Base-by-base conservation (phyloP, 2,797 vertebrate genomes). In the Typhlichthys subterraneus region DNA sequence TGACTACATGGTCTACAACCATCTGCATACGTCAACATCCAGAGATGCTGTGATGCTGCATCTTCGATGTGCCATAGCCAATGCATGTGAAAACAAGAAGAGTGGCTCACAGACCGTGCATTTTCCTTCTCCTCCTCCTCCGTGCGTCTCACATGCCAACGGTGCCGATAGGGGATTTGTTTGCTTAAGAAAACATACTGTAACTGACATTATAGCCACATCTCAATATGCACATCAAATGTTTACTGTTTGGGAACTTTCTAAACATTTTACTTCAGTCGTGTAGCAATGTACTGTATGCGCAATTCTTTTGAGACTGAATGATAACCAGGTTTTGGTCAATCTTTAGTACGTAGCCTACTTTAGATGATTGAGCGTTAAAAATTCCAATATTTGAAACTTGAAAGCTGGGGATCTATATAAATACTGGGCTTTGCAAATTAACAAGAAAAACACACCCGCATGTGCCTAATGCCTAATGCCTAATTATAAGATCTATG, bases 401-500 rank as follows among this genome's bases (percentile, higher is more conserved):
- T 82, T 59, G 47, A 77, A 70, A 75, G 79, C 85, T 83, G 57
- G 73, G 69, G 66, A 79, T 65, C 63, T 68, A 75, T 65, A 59
- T 80, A 75, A 67, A 54, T 57, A 49, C 12, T 75, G 62, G 79
- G 69, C 76, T 84, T 86, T 79, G 81, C 78, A 85, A 88, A 73
- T 77, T 72, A 70, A 76, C 77, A 46, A 82, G 69, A 82, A 53
- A 84, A 85, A 75, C 59, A 86, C 73, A 85, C 87, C 87, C 70
- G 88, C 90, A 90, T 89, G 88, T 90, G 90, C 90, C 90, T 91
- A 88, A 88, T 52, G 33, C 33, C 33, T 38, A 38, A 53, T 42
- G 65, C 70, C 58, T 77, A 55, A 59, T 73, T 54, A 62, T 72
- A 14, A 79, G 63, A 42, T 76, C 47, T 81, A 53, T 66, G 63